Conservation (phyloP, 2,888 invertebrate species). For the Callosobruchus maculatus region DNA sequence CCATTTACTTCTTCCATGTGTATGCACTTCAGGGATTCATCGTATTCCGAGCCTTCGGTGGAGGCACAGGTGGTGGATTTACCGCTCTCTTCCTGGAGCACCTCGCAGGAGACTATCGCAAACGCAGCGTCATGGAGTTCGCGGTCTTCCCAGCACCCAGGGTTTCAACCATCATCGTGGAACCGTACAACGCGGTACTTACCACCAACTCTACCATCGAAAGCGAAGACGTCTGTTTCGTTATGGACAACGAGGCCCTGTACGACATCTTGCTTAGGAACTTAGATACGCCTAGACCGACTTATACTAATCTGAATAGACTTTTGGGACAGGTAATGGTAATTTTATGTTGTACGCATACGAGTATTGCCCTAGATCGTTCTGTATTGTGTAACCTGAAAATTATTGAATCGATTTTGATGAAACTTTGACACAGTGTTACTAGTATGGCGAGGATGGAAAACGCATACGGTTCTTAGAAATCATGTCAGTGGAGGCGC, state of each 20-base stretch:
- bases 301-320: constrained; percentile 83
- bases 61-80: constrained; percentile 77
- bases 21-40: constrained; percentile 65
- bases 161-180: constrained; percentile 71
- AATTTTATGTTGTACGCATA: too few relatives aligned
- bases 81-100: constrained; percentile 64
- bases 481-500: too few relatives aligned
- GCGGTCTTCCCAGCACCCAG: constrained; percentile 82
- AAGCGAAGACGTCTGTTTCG: constrained; percentile 65
- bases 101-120: constrained; percentile 61
- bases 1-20: too few relatives aligned
- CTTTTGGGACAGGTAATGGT: constrained; percentile 66
- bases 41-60: constrained; percentile 67
- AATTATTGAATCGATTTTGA: too few relatives aligned
- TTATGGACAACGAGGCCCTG: constrained; percentile 73
- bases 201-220: constrained; percentile 69
- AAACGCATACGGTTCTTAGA: too few relatives aligned
- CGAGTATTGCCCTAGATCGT: too few relatives aligned
- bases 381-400: too few relatives aligned
- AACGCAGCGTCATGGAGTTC: constrained; percentile 62
- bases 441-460: too few relatives aligned
- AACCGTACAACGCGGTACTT: constrained; percentile 72
- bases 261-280: constrained; percentile 73
- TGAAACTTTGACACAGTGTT: too few relatives aligned
- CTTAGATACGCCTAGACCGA: constrained; percentile 72